Evolutionary conservation across 1,140 invertebrate genomes (phyloP), one percentile per base, ranked within the genome.

Genomic region (Drosophila equinoxialis): DNA sequence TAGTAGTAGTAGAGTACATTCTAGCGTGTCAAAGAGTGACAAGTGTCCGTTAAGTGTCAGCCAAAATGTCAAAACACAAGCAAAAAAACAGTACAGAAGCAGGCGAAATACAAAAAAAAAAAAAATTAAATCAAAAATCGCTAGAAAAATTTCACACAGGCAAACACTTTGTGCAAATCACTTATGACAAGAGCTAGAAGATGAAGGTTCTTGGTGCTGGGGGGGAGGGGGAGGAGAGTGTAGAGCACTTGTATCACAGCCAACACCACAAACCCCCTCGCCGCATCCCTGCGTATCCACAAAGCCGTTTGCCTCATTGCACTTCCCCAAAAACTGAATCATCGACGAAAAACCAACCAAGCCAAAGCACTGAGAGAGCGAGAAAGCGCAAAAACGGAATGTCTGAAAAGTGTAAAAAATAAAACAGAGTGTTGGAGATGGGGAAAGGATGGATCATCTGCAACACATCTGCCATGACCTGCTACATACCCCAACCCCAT

Each of bases 161-260:
- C 71, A 76, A 69, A 86, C 83, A 87, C 79, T 79, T 82, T 87
- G 79, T 77, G 79, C 78, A 87, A 87, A 87, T 82, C 83, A 74
- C 79, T 87, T 87, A 83, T 87, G 83, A 83, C 76, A 80, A 20
- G 35, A 2, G 57, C 11, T 0, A 13, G 10, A 26, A 23, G 45
- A 17, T 3, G 45, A 17, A 45, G 23, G 37, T 39, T 39, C 11
- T 3, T 39, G 37, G 11, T n/a, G n/a, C n/a, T n/a, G n/a, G n/a
- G n/a, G n/a, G n/a, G n/a, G n/a, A n/a, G 48, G 3, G 26, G 10
- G 45, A 8, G 20, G 30, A 6, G n/a, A 26, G 14, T 2, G 11
- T n/a, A 41, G 10, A 33, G 67, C 13, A 17, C 35, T 17, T 62
- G 66, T 17, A 14, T 37, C 59, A 42, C 59, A 17, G 33, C 20